These are phyloP conservation scores for Caenorhabditis sp. DNA, from an alignment of 2,888 invertebrate species.

Conservation along the genomic window DNA sequence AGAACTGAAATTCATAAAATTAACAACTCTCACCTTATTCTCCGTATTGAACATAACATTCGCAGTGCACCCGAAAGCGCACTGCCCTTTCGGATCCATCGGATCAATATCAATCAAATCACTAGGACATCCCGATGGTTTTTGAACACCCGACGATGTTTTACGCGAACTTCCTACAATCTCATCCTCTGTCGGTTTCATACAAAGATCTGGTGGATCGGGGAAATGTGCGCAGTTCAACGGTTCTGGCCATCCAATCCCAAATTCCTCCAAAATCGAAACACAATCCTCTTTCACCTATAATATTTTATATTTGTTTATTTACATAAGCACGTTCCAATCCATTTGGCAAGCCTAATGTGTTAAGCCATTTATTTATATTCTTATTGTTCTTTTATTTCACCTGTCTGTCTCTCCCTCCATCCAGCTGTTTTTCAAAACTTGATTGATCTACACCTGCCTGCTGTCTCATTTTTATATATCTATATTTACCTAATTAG, in stretches of 20 bases:
- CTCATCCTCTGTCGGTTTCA: constrained; percentile 74
- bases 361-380: too few species aligned
- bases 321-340: too few species aligned
- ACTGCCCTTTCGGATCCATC: constrained; percentile 54
- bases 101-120: constrained; percentile 66
- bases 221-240: constrained; percentile 84
- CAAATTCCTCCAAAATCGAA: constrained; percentile 78
- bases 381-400: too few species aligned
- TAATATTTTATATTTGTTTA: too few species aligned
- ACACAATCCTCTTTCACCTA: constrained; percentile 77
- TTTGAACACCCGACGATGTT: constrained; percentile 5
- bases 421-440: background rate
- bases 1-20: too few species aligned
- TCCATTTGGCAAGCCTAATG: too few species aligned
- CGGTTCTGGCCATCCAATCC: constrained; percentile 79
- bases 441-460: background rate
- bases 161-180: constrained; percentile 10
- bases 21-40: constrained; percentile 31
- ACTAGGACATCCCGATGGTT: constrained; percentile 53
- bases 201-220: constrained; percentile 79
- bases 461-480: background rate
- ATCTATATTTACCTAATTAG: background rate
- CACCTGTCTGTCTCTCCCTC: too few species aligned
- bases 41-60: constrained; percentile 61
- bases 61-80: constrained; percentile 73